A percentile compares a stretch with the other conserved stretches of the same genome.
Evolutionary conservation across 2,888 invertebrate genomes (phyloP).

Genomic region (Luperina testacea): DNA sequence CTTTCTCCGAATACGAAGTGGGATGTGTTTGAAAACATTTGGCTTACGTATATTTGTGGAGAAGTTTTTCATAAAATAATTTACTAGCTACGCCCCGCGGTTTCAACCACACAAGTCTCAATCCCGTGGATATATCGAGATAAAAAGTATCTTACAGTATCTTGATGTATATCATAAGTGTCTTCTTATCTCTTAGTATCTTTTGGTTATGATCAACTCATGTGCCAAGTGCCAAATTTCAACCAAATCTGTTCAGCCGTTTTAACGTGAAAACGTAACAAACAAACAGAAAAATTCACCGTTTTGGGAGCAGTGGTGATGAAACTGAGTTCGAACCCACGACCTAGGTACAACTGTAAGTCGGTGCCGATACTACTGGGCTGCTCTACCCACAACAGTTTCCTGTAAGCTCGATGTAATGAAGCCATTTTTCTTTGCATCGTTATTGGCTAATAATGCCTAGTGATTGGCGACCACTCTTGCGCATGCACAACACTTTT

Average conservation of each 20-base stretch:
- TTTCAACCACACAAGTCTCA: too few species aligned
- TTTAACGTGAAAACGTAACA: neutral
- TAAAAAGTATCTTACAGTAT: too few species aligned
- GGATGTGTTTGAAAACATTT: constrained; percentile 1
- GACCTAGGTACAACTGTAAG: neutral
- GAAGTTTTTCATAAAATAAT: neutral
- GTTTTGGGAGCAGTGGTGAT: too few species aligned
- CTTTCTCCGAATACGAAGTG: neutral
- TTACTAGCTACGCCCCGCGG: neutral
- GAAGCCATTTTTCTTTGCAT: constrained; percentile 21
- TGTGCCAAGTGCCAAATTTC: neutral
- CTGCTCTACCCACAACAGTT: neutral
- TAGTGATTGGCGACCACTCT: constrained; percentile 1
- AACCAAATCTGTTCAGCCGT: neutral
- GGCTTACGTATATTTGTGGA: neutral
- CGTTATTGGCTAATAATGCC: constrained; percentile 22
- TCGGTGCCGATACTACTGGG: neutral
- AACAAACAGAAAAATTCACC: neutral
- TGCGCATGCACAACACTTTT: constrained; percentile 17
- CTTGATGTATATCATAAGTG: too few species aligned
- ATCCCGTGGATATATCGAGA: too few species aligned
- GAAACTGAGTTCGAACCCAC: neutral
- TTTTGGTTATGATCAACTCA: neutral
- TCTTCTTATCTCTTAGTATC: too few species aligned
- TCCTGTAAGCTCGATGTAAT: neutral